These are phyloP conservation scores for Paratilapia polleni DNA, from an alignment of 2,113 vertebrate genomes.

Conservation along the genomic window DNA sequence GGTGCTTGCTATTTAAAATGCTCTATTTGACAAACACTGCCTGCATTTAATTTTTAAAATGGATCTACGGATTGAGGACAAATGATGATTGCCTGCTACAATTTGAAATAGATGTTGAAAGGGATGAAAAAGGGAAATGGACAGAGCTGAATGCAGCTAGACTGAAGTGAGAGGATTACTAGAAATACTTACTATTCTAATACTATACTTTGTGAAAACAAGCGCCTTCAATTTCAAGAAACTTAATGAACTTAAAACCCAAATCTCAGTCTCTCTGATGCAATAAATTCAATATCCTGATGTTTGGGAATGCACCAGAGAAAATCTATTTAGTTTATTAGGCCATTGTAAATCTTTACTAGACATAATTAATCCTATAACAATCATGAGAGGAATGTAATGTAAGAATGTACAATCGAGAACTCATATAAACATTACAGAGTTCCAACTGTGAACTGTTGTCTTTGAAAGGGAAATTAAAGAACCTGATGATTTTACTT, in stretches of 20 bases:
- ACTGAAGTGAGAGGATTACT: neutral
- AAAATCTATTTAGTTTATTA: constrained; percentile 34
- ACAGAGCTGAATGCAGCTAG: neutral
- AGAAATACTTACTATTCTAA: neutral
- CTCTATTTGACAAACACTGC: neutral
- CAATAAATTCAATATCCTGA: constrained; percentile 18
- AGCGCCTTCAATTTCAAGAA: neutral
- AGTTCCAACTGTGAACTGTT: neutral
- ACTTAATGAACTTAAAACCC: constrained; percentile 25
- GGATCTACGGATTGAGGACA: constrained; percentile 13
- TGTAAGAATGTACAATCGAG: neutral
- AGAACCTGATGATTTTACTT: neutral
- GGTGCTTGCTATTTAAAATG: neutral
- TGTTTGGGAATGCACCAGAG: constrained; percentile 22
- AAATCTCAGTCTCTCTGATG: constrained; percentile 8
- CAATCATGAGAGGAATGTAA: neutral
- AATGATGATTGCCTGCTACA: constrained; percentile 6
- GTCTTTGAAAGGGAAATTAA: neutral
- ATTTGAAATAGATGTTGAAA: constrained; percentile 27
- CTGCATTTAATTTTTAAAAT: constrained; percentile 3
- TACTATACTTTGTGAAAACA: neutral
- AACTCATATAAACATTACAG: neutral
- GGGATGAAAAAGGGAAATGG: neutral
- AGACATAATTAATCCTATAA: neutral
- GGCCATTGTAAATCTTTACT: constrained; percentile 23